Evolutionary conservation across 2,797 vertebrate species (phyloP), one percentile per base, ranked within the genome.

Genomic region (Rhinophrynus dorsalis): DNA sequence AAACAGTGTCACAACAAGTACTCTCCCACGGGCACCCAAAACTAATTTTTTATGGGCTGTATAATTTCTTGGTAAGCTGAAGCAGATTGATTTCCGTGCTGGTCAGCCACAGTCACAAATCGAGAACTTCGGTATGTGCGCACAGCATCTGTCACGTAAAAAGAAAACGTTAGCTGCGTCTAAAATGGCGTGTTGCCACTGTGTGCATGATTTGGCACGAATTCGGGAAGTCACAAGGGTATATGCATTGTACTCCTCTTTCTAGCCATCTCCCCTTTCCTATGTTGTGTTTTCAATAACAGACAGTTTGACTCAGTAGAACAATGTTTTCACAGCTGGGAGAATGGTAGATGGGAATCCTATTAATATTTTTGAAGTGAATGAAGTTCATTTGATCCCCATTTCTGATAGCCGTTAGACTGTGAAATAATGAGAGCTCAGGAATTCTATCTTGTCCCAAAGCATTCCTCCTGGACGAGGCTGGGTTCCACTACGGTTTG

Each of bases 251-350:
- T 17, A 38, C 55, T 70, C 23, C 37, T 35, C 50, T 47, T 26
- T 70, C 21, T 15, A 40, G n/a, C 13, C 51, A 20, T 37, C 35
- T 50, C 35, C 60, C 12, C 10, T 63, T 64, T 71, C 68, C 40
- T 35, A 7, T 3, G 20, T 13, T 48, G 30, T 10, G 35, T 45
- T 59, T 30, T 10, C 12, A 60, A 5, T 20, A 29, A 30, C 37
- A 35, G 40, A 26, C 21, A n/a, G 26, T 29, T 27, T 45, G 29
- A 47, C 27, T 35, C 23, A 24, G 17, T 15, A 23, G 10, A 47
- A 52, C 20, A 52, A 30, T 71, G 42, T 71, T 71, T 71, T 71
- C 52, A 57, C 68, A 71, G 68, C 68, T 71, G 68, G 24, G 1
- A 21, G 12, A 17, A 47, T 21, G 6, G 42, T 20, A 12, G 15